Base-by-base conservation (phyloP, 2,797 vertebrate genomes). In the Scolopax bukidnonensis region DNA sequence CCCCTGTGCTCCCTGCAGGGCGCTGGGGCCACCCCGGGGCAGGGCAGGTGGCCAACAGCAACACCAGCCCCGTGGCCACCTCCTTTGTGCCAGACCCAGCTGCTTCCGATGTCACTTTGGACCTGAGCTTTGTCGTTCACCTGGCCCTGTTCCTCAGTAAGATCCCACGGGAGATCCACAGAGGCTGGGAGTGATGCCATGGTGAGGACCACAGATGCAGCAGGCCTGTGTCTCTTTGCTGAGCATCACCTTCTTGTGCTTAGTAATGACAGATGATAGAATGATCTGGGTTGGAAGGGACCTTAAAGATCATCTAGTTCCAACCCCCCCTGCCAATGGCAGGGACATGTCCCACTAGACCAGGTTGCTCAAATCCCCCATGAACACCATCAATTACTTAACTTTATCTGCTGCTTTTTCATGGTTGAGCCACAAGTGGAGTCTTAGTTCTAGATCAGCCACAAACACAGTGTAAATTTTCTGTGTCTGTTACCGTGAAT, bases 201-300 rank as follows among this genome's bases (percentile, higher is more conserved):
- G 28, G 8, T n/a, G 79, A 76, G 41, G 41, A 32, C 4, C 6
- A 14, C 0, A 32, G 60, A 28, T 54, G 60, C 30, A 85, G 59
- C 36, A n/a, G 1, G 1, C 10, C 36, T 38, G 47, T 25, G 36
- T 2, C 50, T 78, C 57, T 41, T 40, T 0, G 0, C 51, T 15
- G 84, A 13, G 36, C 48, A 32, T 38, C 82, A 40, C 25, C 38
- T 69, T 47, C n/a, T n/a, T 6, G 0, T 28, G 19, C 51, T 32
- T 11, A 24, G 33, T 11, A 18, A 16, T 30, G 63, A 32, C 20
- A 64, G 50, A 13, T 63, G 38, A 41, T 5, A 40, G 60, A 43
- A 43, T 16, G 41, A 9, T 32, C 12, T 8, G 28, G 14, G 41
- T 16, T 23, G 20, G 30, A 64, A 45, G 20, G 30, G 30, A 43